Evolutionary conservation across 2,113 vertebrate species (phyloP), one percentile per base, ranked within the genome.

Genomic region (Chinchilla lanigera): DNA sequence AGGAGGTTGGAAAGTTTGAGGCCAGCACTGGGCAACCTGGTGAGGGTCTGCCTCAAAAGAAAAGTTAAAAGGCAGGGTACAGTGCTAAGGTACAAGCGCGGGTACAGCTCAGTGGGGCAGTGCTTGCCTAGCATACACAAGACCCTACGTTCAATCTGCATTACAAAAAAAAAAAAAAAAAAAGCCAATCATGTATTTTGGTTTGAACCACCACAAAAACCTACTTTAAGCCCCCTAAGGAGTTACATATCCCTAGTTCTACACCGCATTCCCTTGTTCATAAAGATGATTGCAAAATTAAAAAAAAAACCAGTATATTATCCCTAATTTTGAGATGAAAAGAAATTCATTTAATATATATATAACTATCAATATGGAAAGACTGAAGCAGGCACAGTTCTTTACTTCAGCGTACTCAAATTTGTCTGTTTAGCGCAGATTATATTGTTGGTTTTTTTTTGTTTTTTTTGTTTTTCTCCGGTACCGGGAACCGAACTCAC

Each of bases 301-400:
- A 84, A 92, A 69, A 20, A 61, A 78, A 73, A 50, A 50, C 5
- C 86, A 63, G 28, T 63, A 89, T 30, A 67, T 30, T 87, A 67
- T 50, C 30, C 87, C 35, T 96, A 89, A 73, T 54, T 28, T 85
- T 93, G 90, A 96, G 28, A 63, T 47, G 35, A 94, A 89, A 95
- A 93, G 50, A 95, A 89, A 89, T 61, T 41, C 44, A 65, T 54
- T 60, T 58, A 78, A 26, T 19, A 19, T 1, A 86, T 1, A 86
- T 47, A 73, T 86, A 65, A 35, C 6, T 80, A 17, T n/a, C 87
- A 93, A 41, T 30, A 50, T 17, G 26, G 28, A 84, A 86, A 92
- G 58, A 54, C 41, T 69, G 60, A 75, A 20, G 85, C 38, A 87
- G 75, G 41, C 65, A 95, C 83, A 94, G 87, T 71, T 82, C 47